Evolutionary conservation across 2,888 invertebrate species (phyloP).

Genomic region (Eupithecia vulgata): DNA sequence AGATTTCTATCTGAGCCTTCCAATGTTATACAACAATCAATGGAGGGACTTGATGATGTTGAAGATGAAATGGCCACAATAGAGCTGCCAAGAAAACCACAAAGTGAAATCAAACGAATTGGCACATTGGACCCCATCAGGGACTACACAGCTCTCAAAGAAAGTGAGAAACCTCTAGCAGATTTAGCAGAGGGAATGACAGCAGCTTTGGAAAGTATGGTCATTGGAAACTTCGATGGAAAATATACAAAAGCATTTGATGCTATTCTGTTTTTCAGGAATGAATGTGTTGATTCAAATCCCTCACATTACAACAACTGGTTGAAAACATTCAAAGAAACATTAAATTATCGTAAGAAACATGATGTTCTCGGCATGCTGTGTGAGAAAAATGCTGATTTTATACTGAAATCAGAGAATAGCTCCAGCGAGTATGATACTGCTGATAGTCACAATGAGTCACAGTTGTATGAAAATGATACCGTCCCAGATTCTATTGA

Average conservation of each 20-base stretch:
- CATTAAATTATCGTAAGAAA: conserved; percentile 61
- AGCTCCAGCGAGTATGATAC: conserved; percentile 61
- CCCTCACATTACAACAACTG: conserved; percentile 73
- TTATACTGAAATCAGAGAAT: conserved; percentile 72
- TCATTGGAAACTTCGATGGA: conserved; percentile 70
- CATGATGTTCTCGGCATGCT: conserved; percentile 60
- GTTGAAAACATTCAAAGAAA: conserved; percentile 67
- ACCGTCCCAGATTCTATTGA: conserved; percentile 69
- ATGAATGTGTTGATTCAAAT: conserved; percentile 64
- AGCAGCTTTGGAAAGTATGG: conserved; percentile 70
- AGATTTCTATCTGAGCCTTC: conserved; percentile 31
- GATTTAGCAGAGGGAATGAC: conserved; percentile 65
- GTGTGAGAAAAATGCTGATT: conserved; percentile 61
- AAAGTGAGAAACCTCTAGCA: conserved; percentile 61
- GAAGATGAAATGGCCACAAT: conserved; percentile 57
- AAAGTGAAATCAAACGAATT: conserved; percentile 64
- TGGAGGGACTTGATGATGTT: conserved; percentile 37
- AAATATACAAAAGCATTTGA: conserved; percentile 67
- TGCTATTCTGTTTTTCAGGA: conserved; percentile 67
- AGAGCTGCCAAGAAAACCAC: conserved; percentile 55
- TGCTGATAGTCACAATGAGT: conserved; percentile 66
- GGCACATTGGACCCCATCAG: conserved; percentile 85
- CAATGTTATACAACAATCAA: conserved; percentile 34
- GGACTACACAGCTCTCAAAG: conserved; percentile 82
- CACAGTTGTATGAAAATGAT: conserved; percentile 75